Base-by-base conservation (phyloP, 2,888 invertebrate species). In the Thecocarcelia acutangulata region DNA sequence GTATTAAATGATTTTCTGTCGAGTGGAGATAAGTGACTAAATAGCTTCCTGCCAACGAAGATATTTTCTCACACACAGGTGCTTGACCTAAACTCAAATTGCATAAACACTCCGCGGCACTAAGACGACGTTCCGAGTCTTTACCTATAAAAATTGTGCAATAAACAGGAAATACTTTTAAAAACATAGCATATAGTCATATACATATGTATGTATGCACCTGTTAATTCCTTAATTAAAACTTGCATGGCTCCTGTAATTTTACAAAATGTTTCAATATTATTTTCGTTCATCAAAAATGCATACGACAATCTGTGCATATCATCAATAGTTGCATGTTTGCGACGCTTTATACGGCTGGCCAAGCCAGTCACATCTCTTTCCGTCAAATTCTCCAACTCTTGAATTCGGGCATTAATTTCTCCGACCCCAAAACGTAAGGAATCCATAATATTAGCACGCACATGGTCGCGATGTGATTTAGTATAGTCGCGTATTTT, bases 201-300 rank as follows among this genome's bases (percentile, higher is more conserved):
- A n/a, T n/a, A n/a, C n/a, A n/a, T n/a, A n/a, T n/a, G n/a, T n/a
- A n/a, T n/a, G n/a, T n/a, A n/a, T n/a, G n/a, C 8, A 33, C 91
- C 90, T 11, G 90, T 90, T 0, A 91, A 78, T 33, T 90, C 91
- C 74, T 91, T 91, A 0, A 90, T 84, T 2, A 91, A 46, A 0
- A 89, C 87, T 73, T 90, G 89, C 1, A 88, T 83, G 0, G 89
- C 90, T 0, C 91, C 91, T 0, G 87, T 87, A 8, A 87, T 87
- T 28, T 85, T 88, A 0, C 87, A 84, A 78, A 91, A 91, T 1
- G 85, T 80, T 12, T 83, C 84, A 9, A 91, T 91, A 76, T 90
- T 90, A 0, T 87, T 87, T 9, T 85, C 85, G 9, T 83, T 85
- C 48, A 90, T 89, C 12, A 90, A 70, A 46, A 91, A 91, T 0